These are phyloP conservation scores for Istiophorus platypterus DNA, from an alignment of 2,113 vertebrate species.

Conservation along the genomic window DNA sequence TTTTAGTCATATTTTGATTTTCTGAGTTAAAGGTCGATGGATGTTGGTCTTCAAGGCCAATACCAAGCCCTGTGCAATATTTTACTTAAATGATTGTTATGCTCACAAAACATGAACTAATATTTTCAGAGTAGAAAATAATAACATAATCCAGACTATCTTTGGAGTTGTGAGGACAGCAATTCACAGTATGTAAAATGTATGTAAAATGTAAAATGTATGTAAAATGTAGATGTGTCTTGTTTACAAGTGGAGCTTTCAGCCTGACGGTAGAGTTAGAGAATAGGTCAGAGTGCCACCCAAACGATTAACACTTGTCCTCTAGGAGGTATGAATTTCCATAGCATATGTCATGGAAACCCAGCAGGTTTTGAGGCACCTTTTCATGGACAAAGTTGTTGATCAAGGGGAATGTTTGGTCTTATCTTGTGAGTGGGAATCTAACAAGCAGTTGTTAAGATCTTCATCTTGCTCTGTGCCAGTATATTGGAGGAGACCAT, in stretches of 20 bases:
- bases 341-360: too few species aligned
- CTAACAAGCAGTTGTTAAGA: not conserved
- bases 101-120: not conserved
- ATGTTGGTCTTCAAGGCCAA: not conserved
- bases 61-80: not conserved
- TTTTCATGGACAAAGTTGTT: not conserved
- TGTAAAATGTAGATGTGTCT: too few species aligned
- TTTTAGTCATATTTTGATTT: conserved; percentile 14
- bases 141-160: not conserved
- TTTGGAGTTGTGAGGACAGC: not conserved
- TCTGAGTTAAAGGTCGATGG: not conserved
- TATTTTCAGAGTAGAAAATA: not conserved
- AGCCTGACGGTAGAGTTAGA: too few species aligned
- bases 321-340: not conserved
- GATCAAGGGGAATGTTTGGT: not conserved
- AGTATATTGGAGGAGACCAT: not conserved
- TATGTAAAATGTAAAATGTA: too few species aligned
- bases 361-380: not conserved
- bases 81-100: not conserved
- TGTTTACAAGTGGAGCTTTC: too few species aligned
- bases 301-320: too few species aligned
- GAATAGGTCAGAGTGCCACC: too few species aligned
- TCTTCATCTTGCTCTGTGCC: not conserved
- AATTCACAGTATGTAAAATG: too few species aligned
- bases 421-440: not conserved